Base-by-base conservation (phyloP, 2,797 vertebrate genomes). In the Luscinia luscinia region DNA sequence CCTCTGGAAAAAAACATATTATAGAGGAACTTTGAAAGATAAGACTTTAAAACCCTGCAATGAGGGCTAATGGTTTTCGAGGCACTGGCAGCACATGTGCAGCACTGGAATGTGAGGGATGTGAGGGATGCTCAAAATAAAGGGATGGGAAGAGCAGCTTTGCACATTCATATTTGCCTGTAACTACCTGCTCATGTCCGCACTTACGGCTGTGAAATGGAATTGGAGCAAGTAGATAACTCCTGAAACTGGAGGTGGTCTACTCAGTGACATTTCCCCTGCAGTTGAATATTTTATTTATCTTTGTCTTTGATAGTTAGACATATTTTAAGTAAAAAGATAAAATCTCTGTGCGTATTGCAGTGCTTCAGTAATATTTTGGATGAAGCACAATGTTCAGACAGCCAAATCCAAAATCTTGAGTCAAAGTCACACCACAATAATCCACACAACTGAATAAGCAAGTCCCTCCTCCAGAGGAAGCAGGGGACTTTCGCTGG, bases 21-120 rank as follows among this genome's bases (percentile, higher is more conserved):
- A 63, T 5, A 68, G 45, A 10, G 27, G 40, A 74, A 87, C 38
- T 87, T 84, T 17, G 57, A 41, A 79, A 95, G 58, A 82, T 17
- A 62, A 74, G 59, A 45, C 57, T 81, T 94, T 79, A 70, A 80
- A 91, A 93, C 41, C 87, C 48, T 84, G 63, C 79, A 90, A 14
- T 79, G 77, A 89, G 67, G 20, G 41, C 46, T 85, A 74, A 91
- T 38, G 77, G 52, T 45, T 95, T 68, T 52, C 9, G 55, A 58
- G 90, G 28, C 48, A 30, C 6, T 59, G 84, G 77, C 80, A 77
- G 66, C 68, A 78, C 22, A 5, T 30, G 67, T 13, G 22, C 22
- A 46, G 46, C 46, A 52, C 55, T 55, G 62, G 77, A 43, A 62
- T 5, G 24, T 12, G 79, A 54, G 32, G 41, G 38, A 38, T 38